These are phyloP conservation scores for Penaeus chinensis DNA, from an alignment of 1,140 invertebrate species.

Conservation along the genomic window DNA sequence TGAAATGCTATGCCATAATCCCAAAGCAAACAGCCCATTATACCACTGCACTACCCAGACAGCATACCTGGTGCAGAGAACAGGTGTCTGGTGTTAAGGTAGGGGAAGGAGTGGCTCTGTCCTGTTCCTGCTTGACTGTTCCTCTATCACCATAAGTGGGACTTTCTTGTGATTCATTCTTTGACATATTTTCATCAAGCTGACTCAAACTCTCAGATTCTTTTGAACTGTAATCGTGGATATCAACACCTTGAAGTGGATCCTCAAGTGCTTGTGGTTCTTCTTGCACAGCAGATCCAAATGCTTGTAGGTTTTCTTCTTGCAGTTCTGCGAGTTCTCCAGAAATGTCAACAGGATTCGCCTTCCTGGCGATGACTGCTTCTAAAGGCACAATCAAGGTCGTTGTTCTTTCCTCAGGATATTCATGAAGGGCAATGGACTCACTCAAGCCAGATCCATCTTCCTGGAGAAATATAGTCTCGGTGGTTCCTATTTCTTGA, in stretches of 20 bases:
- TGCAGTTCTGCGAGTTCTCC: conserved; percentile 2
- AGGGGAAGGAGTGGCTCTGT: background rate
- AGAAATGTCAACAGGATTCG: background rate
- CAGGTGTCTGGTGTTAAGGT: background rate
- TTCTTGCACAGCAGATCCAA: conserved; percentile 4
- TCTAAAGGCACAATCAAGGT: conserved; percentile 24
- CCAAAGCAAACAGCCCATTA: background rate
- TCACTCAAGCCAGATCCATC: background rate
- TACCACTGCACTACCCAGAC: conserved; percentile 36
- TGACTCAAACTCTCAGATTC: too few relatives aligned
- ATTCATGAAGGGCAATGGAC: background rate
- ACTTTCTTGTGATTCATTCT: too few relatives aligned
- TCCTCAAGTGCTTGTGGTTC: background rate
- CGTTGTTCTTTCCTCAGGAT: background rate
- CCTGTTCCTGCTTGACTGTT: too few relatives aligned
- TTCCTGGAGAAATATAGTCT: too few relatives aligned
- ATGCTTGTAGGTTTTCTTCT: background rate
- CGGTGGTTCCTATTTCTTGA: too few relatives aligned
- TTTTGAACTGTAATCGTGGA: too few relatives aligned
- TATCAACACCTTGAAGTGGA: background rate
- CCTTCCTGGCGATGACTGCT: background rate
- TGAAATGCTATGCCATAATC: too few relatives aligned
- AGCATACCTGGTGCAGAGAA: conserved; percentile 28
- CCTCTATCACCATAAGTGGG: too few relatives aligned
- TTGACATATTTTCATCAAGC: too few relatives aligned